A percentile compares a stretch with the other conserved stretches of the same genome.
Evolutionary conservation across 2,888 invertebrate species (phyloP).

Genomic region (Andricus quercusramuli): DNA sequence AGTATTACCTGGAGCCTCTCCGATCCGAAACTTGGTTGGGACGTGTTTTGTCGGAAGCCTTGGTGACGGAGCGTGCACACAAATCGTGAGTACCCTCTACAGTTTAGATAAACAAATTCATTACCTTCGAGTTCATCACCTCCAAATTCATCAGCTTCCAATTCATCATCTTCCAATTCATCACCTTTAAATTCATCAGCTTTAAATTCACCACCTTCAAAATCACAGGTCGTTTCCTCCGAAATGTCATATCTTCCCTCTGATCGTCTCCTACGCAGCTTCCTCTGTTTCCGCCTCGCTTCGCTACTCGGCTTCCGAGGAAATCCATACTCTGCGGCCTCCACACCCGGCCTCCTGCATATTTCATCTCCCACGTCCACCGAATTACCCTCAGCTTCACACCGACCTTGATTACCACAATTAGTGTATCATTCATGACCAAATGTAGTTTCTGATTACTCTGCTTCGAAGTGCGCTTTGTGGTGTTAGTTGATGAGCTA

Average conservation of each 20-base stretch:
- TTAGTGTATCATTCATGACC: constrained; percentile 31
- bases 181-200: background rate
- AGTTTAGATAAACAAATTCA: background rate
- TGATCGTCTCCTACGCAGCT: constrained; percentile 36
- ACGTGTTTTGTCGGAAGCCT: constrained; percentile 34
- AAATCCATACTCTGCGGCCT: constrained; percentile 42
- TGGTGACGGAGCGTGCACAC: background rate
- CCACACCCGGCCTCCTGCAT: constrained; percentile 39
- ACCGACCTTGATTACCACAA: constrained; percentile 43
- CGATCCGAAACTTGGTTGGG: constrained; percentile 9
- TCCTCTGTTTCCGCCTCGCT: constrained; percentile 29
- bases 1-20: constrained; percentile 41
- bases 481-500: background rate
- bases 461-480: constrained; percentile 4
- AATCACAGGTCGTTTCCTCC: background rate
- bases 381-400: constrained; percentile 28
- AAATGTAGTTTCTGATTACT: constrained; percentile 39
- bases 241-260: background rate
- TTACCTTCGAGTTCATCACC: background rate
- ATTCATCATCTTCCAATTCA: background rate
- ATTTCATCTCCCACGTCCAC: constrained; percentile 39
- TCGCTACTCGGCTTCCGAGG: constrained; percentile 22
- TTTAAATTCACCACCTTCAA: background rate
- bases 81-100: constrained; percentile 1
- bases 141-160: background rate